A percentile compares a stretch with the other conserved stretches of the same genome.
Conservation (phyloP, 2,797 vertebrate genomes). For the Chrysocyon brachyurus region DNA sequence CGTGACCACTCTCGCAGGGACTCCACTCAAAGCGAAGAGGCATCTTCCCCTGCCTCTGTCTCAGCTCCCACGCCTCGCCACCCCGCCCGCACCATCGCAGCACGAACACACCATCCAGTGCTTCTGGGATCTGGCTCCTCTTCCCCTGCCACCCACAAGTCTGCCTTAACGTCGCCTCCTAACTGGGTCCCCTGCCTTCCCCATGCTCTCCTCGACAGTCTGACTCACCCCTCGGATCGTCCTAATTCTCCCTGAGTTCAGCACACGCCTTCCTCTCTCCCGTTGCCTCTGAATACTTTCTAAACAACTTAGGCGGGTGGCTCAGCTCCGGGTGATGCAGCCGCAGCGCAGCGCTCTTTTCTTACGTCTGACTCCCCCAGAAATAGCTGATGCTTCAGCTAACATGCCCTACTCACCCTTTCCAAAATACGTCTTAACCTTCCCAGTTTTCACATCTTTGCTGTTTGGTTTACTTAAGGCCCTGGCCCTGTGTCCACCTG, state of each 20-base stretch:
- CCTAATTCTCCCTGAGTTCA: neutral
- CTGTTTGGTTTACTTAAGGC: neutral
- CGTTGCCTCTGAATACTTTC: neutral
- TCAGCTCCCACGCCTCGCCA: neutral
- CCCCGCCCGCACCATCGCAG: too few species aligned
- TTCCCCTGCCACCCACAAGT: neutral
- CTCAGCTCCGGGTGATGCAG: neutral
- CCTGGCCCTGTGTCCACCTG: neutral
- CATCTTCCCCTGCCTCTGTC: neutral
- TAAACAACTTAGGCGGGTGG: neutral
- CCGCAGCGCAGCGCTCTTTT: neutral
- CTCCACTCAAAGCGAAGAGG: neutral
- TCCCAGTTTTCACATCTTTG: neutral
- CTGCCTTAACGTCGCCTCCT: neutral
- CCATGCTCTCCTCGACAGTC: neutral
- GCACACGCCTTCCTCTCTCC: neutral
- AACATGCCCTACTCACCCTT: conserved; percentile 10
- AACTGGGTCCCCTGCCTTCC: neutral
- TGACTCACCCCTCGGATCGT: neutral
- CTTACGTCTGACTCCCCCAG: neutral
- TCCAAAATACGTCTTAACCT: neutral
- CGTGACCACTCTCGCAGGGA: neutral
- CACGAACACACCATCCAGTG: neutral
- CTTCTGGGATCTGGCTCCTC: neutral
- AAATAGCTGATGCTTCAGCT: neutral